Base-by-base conservation (phyloP, 2,113 vertebrate genomes). In the Cavia aperea region DNA sequence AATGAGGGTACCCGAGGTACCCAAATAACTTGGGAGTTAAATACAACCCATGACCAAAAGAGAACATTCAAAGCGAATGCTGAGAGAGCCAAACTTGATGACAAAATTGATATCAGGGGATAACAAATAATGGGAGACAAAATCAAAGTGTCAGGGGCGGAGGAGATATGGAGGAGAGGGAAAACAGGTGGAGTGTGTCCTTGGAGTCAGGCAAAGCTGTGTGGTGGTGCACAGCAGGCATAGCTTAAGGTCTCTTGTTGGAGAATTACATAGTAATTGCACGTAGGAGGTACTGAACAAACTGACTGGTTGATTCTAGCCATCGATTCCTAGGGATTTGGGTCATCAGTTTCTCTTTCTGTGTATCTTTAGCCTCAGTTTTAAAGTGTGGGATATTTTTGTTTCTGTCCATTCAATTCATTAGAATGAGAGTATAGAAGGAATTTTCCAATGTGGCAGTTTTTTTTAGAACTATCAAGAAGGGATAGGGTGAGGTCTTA, bases 391-490 rank as follows among this genome's bases (percentile, higher is more conserved):
- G 39, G 49, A 0, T 84, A 58, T 29, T 81, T 86, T 75, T 85
- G 36, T 60, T 83, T 86, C 56, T 91, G 65, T n/a, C 36, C 73
- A 10, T 66, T 93, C 79, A 51, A 4, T 1, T 88, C 63, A 83
- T 14, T 51, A 23, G 56, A 68, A 75, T 18, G 23, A 72, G 62
- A 26, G 2, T 63, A 5, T 31, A 5, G 21, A 65, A 51, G 36
- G 60, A 89, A 70, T 68, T 93, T 79, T n/a, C 49, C 54, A 43
- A 7, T 12, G 56, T 23, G 58, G 23, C 11, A 1, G 14, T 18
- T 92, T 39, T 93, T 92, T 86, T 65, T 81, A 39, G 87, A 78
- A 65, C 56, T n/a, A n/a, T 70, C 60, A 13, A 33, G 16, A 36
- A 82, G 15, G 7, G 73, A 3, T 77, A 12, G 18, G 31, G 24